phyloP scores from a whole-genome alignment of 2,888 invertebrate genomes.

The Calameuta idolon region DNA sequence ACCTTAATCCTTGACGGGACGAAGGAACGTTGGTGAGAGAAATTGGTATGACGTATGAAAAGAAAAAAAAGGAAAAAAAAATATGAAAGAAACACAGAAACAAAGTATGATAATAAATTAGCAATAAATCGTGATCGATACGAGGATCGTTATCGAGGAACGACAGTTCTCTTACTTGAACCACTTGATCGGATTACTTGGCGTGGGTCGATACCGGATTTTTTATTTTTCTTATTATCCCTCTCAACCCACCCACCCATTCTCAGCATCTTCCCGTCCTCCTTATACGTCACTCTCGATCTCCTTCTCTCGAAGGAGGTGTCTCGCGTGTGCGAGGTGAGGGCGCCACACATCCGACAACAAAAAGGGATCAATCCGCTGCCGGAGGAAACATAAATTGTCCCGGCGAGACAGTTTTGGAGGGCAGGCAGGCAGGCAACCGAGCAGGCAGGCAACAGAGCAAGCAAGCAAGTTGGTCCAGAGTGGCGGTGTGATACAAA shows the following conservation, averaged over 20 bases:
- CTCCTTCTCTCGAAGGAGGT: not conserved
- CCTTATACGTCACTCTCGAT: not conserved
- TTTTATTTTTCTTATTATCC: not conserved
- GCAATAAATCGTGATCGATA: not conserved
- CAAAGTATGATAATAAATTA: not conserved
- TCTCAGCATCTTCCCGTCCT: not conserved
- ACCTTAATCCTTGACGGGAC: not conserved
- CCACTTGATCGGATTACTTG: not conserved
- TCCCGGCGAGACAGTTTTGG: constrained; percentile 57
- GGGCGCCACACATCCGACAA: constrained; percentile 44
- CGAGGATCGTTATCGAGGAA: not conserved
- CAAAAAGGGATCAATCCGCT: constrained; percentile 64
- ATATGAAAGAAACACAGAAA: not conserved
- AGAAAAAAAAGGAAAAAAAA: too few relatives aligned
- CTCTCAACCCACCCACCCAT: not conserved
- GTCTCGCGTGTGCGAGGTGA: constrained; percentile 15
- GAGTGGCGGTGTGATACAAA: constrained; percentile 59
- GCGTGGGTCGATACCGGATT: not conserved
- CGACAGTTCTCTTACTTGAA: not conserved
- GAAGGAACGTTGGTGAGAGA: not conserved
- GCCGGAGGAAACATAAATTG: constrained; percentile 63
- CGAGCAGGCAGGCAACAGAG: constrained; percentile 33
- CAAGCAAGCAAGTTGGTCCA: constrained; percentile 23
- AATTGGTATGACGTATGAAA: not conserved
- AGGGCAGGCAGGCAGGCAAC: constrained; percentile 49